Evolutionary conservation across 2,888 invertebrate genomes (phyloP).

Genomic region (Dynastes hyllus): DNA sequence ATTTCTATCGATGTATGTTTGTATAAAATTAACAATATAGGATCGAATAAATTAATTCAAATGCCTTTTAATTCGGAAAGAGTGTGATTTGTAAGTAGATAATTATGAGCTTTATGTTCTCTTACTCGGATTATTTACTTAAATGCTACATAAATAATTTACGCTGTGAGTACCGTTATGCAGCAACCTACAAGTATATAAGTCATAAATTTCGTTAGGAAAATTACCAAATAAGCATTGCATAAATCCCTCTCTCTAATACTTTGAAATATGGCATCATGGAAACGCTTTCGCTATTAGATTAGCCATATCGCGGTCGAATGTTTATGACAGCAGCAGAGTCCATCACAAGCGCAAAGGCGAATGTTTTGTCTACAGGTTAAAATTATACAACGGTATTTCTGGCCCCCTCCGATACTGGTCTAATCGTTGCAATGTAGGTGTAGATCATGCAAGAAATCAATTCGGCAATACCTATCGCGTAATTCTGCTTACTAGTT

Average conservation of each 20-base stretch:
- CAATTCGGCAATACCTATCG: no score
- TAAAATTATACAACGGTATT: neutral
- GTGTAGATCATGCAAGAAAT: no score
- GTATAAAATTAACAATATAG: slow-evolving; percentile 5
- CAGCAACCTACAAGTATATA: neutral
- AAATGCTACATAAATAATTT: slow-evolving; percentile 8
- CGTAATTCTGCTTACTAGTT: neutral
- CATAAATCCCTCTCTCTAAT: neutral
- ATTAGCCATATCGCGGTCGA: neutral
- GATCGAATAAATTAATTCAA: slow-evolving; percentile 17
- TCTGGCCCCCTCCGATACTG: neutral
- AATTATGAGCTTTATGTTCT: neutral
- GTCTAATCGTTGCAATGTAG: no score
- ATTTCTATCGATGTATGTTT: slow-evolving; percentile 6
- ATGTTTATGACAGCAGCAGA: neutral
- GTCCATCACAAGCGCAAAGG: neutral
- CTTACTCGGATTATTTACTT: slow-evolving; percentile 16
- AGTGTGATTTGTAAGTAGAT: neutral
- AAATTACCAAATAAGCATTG: slow-evolving; percentile 7
- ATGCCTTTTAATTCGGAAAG: slow-evolving; percentile 20
- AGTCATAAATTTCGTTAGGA: slow-evolving; percentile 9
- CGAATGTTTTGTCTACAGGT: slow-evolving; percentile 17
- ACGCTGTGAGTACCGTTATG: neutral
- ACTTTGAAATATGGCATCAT: neutral
- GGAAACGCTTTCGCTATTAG: slow-evolving; percentile 1